These are phyloP conservation scores for Zonitis immaculata DNA, from an alignment of 2,888 invertebrate species.

Conservation along the genomic window DNA sequence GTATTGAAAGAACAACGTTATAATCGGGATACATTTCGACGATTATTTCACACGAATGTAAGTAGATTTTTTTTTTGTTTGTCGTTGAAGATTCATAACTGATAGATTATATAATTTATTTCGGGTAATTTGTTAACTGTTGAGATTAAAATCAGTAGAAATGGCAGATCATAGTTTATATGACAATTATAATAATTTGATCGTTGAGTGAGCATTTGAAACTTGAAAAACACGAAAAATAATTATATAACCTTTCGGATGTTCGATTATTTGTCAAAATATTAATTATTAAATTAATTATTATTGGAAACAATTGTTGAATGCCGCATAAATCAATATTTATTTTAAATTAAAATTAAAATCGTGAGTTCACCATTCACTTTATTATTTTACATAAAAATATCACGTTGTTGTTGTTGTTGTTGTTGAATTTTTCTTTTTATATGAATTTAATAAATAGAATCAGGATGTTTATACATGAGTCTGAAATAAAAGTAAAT, in stretches of 20 bases:
- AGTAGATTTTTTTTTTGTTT: constrained; percentile 38
- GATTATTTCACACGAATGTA: constrained; percentile 67
- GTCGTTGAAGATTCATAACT: no score
- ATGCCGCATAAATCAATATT: no score
- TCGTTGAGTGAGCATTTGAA: no score
- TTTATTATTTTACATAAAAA: neutral
- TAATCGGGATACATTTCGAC: constrained; percentile 60
- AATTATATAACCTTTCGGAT: neutral
- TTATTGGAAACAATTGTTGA: no score
- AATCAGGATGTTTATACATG: neutral
- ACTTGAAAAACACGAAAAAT: neutral
- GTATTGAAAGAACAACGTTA: constrained; percentile 60
- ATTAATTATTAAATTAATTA: neutral
- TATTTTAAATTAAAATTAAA: no score
- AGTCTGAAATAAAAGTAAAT: neutral
- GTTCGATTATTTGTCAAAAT: neutral
- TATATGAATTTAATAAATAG: neutral
- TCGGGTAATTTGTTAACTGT: no score
- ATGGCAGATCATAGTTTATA: no score
- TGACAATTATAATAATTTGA: no score
- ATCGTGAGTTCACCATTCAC: neutral
- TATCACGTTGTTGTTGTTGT: neutral
- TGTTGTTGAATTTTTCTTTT: no score
- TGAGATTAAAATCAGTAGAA: no score
- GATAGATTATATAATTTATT: no score